phyloP scores from a whole-genome alignment of 2,113 vertebrate genomes.

The Prunella himalayana region DNA sequence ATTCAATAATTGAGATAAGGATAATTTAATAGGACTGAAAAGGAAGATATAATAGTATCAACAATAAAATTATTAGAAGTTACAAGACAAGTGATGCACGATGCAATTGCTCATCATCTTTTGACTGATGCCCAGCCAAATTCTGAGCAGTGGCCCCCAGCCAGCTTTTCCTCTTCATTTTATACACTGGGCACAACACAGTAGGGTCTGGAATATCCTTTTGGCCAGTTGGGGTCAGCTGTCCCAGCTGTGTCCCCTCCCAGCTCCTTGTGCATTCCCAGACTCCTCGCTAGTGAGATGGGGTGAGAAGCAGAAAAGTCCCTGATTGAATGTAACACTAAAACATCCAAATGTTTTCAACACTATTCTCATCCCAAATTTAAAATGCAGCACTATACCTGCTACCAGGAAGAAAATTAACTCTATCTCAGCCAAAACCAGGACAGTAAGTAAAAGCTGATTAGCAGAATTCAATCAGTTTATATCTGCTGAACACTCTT shows the following conservation, averaged over 20 bases:
- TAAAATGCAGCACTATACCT: background rate
- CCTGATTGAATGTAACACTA: background rate
- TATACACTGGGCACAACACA: background rate
- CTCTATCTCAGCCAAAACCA: background rate
- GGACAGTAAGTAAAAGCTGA: background rate
- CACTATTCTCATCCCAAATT: background rate
- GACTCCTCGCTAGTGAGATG: fast-evolving
- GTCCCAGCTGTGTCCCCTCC: background rate
- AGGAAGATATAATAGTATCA: background rate
- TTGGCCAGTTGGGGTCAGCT: background rate
- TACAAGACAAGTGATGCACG: background rate
- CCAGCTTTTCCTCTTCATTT: background rate
- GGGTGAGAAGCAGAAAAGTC: background rate
- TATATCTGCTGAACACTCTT: background rate
- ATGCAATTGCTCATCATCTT: background rate
- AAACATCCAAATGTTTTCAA: background rate
- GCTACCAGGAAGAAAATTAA: background rate
- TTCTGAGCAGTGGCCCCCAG: background rate
- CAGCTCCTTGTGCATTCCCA: background rate
- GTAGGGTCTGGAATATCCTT: background rate
- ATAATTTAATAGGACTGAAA: background rate
- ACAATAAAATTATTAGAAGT: background rate
- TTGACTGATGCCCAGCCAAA: no score
- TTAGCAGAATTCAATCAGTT: background rate
- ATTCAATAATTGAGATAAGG: background rate